Conservation (phyloP, 2,797 vertebrate genomes). For the Lates japonicus region DNA sequence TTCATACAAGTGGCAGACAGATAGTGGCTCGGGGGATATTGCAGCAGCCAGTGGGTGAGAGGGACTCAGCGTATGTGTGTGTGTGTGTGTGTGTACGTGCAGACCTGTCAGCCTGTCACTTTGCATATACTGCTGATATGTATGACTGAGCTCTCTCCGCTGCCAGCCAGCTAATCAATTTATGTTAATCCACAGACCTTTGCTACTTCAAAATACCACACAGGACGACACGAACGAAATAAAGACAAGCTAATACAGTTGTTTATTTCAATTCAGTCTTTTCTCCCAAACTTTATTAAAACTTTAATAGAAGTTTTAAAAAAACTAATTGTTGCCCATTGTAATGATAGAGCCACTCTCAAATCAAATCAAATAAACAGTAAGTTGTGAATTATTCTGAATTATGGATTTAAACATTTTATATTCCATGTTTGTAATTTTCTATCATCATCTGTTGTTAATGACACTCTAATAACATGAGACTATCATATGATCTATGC, state of each 20-base stretch:
- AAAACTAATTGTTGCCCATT: not conserved
- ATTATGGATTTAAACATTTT: not conserved
- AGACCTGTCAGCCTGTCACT: slow-evolving; percentile 78
- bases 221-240: not conserved
- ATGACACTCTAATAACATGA: not conserved
- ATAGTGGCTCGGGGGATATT: slow-evolving; percentile 80
- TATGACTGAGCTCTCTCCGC: slow-evolving; percentile 70
- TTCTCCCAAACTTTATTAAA: slow-evolving; percentile 6
- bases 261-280: slow-evolving; percentile 5
- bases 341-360: not conserved
- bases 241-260: slow-evolving; percentile 25
- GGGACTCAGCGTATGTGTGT: slow-evolving; percentile 53
- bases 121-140: slow-evolving; percentile 76
- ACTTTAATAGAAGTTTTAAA: not conserved
- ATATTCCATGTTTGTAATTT: not conserved
- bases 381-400: not conserved
- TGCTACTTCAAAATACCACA: slow-evolving; percentile 35
- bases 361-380: not conserved
- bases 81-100: slow-evolving; percentile 54
- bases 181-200: slow-evolving; percentile 56
- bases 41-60: slow-evolving; percentile 69
- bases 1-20: slow-evolving; percentile 83
- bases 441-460: not conserved
- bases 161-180: slow-evolving; percentile 63
- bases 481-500: not conserved